phyloP scores from a whole-genome alignment of 2,888 invertebrate species.

The Yponomeuta sedellus region DNA sequence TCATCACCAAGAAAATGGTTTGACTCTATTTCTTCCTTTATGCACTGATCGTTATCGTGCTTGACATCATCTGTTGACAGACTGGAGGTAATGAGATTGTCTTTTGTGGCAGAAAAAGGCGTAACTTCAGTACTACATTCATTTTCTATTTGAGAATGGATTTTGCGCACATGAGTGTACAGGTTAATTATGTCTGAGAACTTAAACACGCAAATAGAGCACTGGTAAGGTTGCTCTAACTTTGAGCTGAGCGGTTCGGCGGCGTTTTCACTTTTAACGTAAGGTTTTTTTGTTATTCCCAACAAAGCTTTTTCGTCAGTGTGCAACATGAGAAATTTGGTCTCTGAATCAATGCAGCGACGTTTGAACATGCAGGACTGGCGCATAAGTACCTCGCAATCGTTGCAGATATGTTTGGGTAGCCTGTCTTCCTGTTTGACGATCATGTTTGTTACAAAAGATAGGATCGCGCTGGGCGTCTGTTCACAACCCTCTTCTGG shows the following conservation, averaged over 20 bases:
- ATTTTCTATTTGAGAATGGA: conserved; percentile 3
- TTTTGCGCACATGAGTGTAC: conserved; percentile 25
- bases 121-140: neutral
- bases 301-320: neutral
- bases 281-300: conserved; percentile 16
- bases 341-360: conserved; percentile 50
- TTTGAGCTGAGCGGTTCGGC: neutral
- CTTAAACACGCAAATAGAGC: conserved; percentile 27
- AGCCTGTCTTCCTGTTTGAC: conserved; percentile 41
- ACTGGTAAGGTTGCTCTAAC: conserved; percentile 24
- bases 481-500: conserved; percentile 39
- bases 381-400: conserved; percentile 44
- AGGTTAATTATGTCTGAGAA: conserved; percentile 23
- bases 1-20: neutral
- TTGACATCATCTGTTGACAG: neutral
- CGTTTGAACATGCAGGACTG: conserved; percentile 53
- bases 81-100: neutral
- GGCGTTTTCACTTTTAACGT: conserved; percentile 20
- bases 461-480: conserved; percentile 39
- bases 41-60: neutral
- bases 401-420: conserved; percentile 55
- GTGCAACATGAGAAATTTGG: conserved; percentile 33
- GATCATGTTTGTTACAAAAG: conserved; percentile 44
- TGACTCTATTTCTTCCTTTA: neutral
- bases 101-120: neutral